These are phyloP conservation scores for Trilocha varians DNA, from an alignment of 2,888 invertebrate species.

Conservation along the genomic window DNA sequence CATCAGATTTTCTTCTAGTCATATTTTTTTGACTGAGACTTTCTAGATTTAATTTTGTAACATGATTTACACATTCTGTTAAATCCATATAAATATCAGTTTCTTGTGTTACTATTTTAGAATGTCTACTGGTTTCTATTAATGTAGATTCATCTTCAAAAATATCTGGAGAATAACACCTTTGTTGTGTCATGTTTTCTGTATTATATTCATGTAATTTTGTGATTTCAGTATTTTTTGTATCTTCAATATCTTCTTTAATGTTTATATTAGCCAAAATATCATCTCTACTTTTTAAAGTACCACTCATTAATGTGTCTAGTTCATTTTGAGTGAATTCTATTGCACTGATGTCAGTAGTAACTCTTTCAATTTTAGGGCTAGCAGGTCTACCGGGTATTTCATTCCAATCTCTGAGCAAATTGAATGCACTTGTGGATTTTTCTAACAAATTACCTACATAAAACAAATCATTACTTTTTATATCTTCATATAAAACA, in stretches of 20 bases:
- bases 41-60: conserved; percentile 3
- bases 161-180: conserved; percentile 59
- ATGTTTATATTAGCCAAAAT: conserved; percentile 22
- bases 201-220: background rate
- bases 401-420: conserved; percentile 74
- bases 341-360: conserved; percentile 40
- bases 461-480: conserved; percentile 51
- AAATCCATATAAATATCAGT: conserved; percentile 46
- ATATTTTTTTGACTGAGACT: conserved; percentile 21
- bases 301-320: conserved; percentile 48
- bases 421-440: conserved; percentile 45
- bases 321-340: conserved; percentile 47
- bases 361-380: conserved; percentile 37
- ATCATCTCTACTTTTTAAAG: conserved; percentile 31
- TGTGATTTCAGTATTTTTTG: background rate
- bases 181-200: conserved; percentile 13
- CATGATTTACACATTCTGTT: conserved; percentile 29
- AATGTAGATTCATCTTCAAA: conserved; percentile 57
- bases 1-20: conserved; percentile 36
- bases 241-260: background rate
- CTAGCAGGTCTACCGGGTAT: conserved; percentile 77
- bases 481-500: conserved; percentile 34
- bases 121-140: conserved; percentile 13
- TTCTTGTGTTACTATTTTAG: conserved; percentile 11
- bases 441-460: conserved; percentile 57